Base-by-base conservation (phyloP, 2,888 invertebrate species). In the Eueremaeus valkanovi region DNA sequence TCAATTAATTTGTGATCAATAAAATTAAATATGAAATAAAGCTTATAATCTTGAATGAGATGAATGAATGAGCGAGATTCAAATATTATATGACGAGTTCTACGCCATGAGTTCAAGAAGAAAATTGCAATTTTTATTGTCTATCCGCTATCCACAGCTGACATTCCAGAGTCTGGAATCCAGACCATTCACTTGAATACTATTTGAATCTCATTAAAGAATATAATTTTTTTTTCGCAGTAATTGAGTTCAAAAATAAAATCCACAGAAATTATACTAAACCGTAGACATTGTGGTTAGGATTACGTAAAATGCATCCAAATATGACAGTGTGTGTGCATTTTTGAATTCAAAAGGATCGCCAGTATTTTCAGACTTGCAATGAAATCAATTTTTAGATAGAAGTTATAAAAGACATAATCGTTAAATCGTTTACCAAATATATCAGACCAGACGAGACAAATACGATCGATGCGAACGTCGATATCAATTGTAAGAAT, bases 391-490 rank as follows among this genome's bases (percentile, higher is more conserved):
- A 33, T 66, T 33, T 27, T 33, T n/a, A 40, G 70, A 66, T 74
- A 66, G 21, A 21, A n/a, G 16, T 18, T 24, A n/a, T 21, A 29
- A 40, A 73, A 31, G 6, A 49, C 8, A n/a, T 40, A 40, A 33
- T 63, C 8, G 21, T 63, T 6, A 70, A 40, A 13, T 40, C 45
- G 31, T 51, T 85, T 89, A 98, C 98, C 92, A 99, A 89, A 89
- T 99, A 99, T 86, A 99, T 95, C 85, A 99, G 95, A 83, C 99
- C 99, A 84, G 99, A 98, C 82, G 97, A 97, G 81, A 98, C 97
- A 84, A 99, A 89, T 95, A 98, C 99, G 83, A 98, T 95, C 82
- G 97, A 97, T 88, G 98, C 95, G 90, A 99, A 97, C 87, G 96
- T 95, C 86, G 98, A 97, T 86, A 98, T 93, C 87, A 99, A 90